phyloP scores from a whole-genome alignment of 2,113 vertebrate genomes.

The Paramormyrops kingsleyae region DNA sequence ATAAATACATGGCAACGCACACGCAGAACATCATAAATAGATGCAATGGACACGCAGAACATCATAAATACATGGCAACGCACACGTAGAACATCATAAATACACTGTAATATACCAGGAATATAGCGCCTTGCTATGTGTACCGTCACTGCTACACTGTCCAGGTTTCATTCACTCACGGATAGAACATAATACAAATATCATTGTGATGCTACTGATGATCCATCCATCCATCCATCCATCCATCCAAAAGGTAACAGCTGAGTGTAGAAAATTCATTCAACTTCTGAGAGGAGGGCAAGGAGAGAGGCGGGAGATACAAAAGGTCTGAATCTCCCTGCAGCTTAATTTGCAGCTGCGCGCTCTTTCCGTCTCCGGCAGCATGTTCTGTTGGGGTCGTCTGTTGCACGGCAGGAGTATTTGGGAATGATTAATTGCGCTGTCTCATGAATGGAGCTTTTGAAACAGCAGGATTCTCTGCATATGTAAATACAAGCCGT shows the following conservation, averaged over 20 bases:
- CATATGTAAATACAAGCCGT: conserved; percentile 81
- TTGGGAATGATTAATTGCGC: conserved; percentile 91
- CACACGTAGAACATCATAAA: not conserved
- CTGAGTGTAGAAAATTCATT: not conserved
- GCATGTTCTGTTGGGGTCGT: conserved; percentile 69
- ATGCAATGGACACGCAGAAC: not conserved
- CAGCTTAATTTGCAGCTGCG: conserved; percentile 80
- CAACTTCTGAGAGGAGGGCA: not conserved
- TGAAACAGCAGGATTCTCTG: conserved; percentile 78
- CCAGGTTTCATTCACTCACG: not conserved
- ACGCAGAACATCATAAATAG: not conserved
- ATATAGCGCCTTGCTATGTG: not conserved
- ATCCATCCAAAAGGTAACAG: not conserved
- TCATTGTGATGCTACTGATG: not conserved
- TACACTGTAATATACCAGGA: not conserved
- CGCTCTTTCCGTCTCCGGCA: conserved; percentile 50
- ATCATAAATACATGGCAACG: not conserved
- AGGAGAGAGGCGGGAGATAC: not conserved
- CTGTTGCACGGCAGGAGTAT: conserved; percentile 71
- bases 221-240: not conserved
- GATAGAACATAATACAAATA: not conserved
- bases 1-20: not conserved
- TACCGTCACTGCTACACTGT: not conserved
- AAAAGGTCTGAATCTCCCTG: conserved; percentile 50
- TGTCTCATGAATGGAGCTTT: conserved; percentile 77